phyloP scores from a whole-genome alignment of 2,888 invertebrate genomes.

The Plagiodera versicolora region DNA sequence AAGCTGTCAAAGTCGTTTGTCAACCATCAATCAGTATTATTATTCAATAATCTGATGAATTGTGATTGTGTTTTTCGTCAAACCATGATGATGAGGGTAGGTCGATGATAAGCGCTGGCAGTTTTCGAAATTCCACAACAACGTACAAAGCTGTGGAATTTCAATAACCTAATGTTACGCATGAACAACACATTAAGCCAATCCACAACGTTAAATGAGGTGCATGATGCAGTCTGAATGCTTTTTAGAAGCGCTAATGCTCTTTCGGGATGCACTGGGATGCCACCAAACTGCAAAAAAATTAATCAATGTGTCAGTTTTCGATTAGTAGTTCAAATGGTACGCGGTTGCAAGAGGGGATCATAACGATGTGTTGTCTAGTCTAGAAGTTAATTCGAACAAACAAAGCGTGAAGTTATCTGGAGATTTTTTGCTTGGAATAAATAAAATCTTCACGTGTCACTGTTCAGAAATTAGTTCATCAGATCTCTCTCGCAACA shows the following conservation, averaged over 20 bases:
- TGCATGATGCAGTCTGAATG: conserved; percentile 46
- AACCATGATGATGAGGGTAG: conserved; percentile 24
- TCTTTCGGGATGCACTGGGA: conserved; percentile 43
- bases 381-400: no score
- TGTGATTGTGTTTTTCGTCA: conserved; percentile 10
- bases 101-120: conserved; percentile 21
- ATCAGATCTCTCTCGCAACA: background rate
- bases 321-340: conserved; percentile 12
- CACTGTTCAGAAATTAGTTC: no score
- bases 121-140: conserved; percentile 19
- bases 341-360: background rate
- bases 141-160: conserved; percentile 11
- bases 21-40: no score
- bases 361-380: no score
- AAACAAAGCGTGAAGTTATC: no score
- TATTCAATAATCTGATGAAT: background rate
- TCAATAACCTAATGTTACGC: conserved; percentile 29
- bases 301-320: conserved; percentile 34
- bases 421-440: no score
- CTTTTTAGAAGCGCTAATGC: conserved; percentile 48
- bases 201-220: conserved; percentile 42
- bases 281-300: conserved; percentile 40
- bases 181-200: conserved; percentile 38
- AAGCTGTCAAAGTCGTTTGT: no score
- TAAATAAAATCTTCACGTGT: no score